A percentile compares a stretch with the other conserved stretches of the same genome.
Evolutionary conservation across 2,888 invertebrate genomes (phyloP).

Genomic region (Gandaritis pyraliata): DNA sequence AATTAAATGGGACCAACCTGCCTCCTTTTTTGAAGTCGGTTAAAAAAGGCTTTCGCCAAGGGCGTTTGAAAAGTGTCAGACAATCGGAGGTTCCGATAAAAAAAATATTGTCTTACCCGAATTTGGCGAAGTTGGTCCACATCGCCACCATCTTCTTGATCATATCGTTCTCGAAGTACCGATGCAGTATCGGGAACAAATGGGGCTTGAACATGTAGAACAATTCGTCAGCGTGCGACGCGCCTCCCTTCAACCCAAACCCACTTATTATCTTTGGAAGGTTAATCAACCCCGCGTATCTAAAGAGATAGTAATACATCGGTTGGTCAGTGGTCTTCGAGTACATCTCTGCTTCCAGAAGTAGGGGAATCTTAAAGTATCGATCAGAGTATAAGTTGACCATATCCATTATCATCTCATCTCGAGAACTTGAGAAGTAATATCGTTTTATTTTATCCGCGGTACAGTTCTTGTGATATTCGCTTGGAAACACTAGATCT

Average conservation of each 20-base stretch:
- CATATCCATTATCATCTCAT: slow-evolving; percentile 71
- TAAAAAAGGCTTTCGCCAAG: no score
- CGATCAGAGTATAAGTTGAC: slow-evolving; percentile 75
- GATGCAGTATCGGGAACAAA: slow-evolving; percentile 66
- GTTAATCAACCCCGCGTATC: slow-evolving; percentile 70
- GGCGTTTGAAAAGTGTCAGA: no score
- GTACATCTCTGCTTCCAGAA: slow-evolving; percentile 68
- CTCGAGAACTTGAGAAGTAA: slow-evolving; percentile 66
- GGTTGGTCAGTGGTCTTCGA: slow-evolving; percentile 65
- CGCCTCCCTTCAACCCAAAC: slow-evolving; percentile 60
- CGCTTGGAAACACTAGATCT: slow-evolving; percentile 67
- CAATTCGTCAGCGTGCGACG: slow-evolving; percentile 76
- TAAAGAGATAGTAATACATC: slow-evolving; percentile 73
- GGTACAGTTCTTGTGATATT: slow-evolving; percentile 60
- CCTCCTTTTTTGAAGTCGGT: no score
- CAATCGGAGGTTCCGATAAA: no score
- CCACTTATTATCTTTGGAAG: slow-evolving; percentile 71
- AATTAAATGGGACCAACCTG: no score
- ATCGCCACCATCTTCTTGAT: slow-evolving; percentile 69
- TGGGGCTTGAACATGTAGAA: slow-evolving; percentile 77
- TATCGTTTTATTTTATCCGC: slow-evolving; percentile 56
- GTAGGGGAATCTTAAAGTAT: slow-evolving; percentile 71
- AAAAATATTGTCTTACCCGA: slow-evolving; percentile 52
- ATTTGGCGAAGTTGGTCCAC: slow-evolving; percentile 80
- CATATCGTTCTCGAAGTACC: slow-evolving; percentile 61